These are phyloP conservation scores for Peromyscus melanophrys DNA, from an alignment of 2,797 vertebrate genomes.

Conservation along the genomic window DNA sequence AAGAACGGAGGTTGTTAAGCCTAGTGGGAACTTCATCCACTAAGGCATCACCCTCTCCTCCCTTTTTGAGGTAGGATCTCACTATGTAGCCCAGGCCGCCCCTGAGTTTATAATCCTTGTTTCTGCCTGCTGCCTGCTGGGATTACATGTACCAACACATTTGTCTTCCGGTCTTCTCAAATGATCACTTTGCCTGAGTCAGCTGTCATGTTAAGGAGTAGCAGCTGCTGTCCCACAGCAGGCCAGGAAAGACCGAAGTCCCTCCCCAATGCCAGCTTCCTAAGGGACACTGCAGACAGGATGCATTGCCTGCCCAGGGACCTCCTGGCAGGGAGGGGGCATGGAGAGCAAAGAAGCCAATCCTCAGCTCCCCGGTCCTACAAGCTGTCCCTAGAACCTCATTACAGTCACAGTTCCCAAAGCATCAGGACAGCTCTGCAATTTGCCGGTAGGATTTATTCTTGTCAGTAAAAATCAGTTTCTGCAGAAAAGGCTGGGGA, in stretches of 20 bases:
- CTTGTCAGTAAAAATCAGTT: constrained; percentile 66
- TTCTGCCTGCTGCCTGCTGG: not conserved
- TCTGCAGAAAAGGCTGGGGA: not conserved
- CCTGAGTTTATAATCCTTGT: not conserved
- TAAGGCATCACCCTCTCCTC: no score
- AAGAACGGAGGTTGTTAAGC: not conserved
- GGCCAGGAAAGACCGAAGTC: not conserved
- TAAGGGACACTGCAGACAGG: not conserved
- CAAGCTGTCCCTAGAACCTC: constrained; percentile 49
- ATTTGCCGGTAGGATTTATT: constrained; percentile 74
- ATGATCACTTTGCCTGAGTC: not conserved
- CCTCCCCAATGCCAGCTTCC: not conserved
- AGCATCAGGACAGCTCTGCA: constrained; percentile 48
- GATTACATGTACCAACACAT: not conserved
- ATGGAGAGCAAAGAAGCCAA: not conserved
- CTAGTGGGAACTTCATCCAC: not conserved
- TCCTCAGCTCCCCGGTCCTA: constrained; percentile 24
- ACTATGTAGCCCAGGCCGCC: not conserved
- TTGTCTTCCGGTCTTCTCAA: constrained; percentile 11
- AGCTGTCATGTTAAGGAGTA: not conserved
- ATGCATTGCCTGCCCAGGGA: accelerated
- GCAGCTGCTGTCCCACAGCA: not conserved
- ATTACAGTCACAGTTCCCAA: constrained; percentile 7
- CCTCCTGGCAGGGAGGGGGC: not conserved
- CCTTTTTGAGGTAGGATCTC: not conserved